A percentile compares a stretch with the other conserved stretches of the same genome.
Conservation (phyloP, 2,797 vertebrate genomes). For the Darevskia mixta region DNA sequence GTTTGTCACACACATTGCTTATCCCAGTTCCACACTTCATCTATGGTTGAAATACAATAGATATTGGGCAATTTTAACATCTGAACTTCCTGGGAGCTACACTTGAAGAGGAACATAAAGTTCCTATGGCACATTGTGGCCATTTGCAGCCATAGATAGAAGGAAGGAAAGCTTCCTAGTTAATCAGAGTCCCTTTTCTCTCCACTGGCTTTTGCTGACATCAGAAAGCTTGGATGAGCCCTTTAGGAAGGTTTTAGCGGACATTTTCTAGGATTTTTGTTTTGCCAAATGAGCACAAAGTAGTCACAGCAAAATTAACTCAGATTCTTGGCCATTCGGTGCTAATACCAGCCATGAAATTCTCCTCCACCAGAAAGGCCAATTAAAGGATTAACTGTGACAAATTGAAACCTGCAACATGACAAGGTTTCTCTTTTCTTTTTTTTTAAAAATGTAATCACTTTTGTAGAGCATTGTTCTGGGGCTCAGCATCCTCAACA, state of each 20-base stretch:
- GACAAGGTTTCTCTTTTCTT: conserved; percentile 64
- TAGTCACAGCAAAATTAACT: conserved; percentile 63
- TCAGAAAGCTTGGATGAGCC: conserved; percentile 56
- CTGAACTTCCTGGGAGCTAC: neutral
- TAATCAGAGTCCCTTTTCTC: neutral
- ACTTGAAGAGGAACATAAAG: neutral
- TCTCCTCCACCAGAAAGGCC: conserved; percentile 71
- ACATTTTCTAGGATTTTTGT: conserved; percentile 57
- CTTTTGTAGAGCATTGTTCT: conserved; percentile 66
- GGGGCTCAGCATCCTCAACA: conserved; percentile 52
- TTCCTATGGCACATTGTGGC: neutral
- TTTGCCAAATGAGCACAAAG: conserved; percentile 64
- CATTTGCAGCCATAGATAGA: neutral
- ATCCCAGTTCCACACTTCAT: neutral
- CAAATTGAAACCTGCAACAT: conserved; percentile 63
- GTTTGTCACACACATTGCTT: neutral
- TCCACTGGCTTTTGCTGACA: conserved; percentile 2
- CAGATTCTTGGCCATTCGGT: conserved; percentile 54
- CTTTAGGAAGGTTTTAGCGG: conserved; percentile 58
- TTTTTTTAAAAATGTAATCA: conserved; percentile 66
- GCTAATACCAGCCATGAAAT: conserved; percentile 67
- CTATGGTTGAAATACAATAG: neutral
- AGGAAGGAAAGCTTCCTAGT: neutral
- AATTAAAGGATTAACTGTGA: conserved; percentile 75
- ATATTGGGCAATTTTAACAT: too few relatives aligned